Percentiles rank a stretch among this genome's conserved stretches.
Evolutionary conservation across 2,888 invertebrate species (phyloP).

Genomic region (Aleiodes leptofemur): DNA sequence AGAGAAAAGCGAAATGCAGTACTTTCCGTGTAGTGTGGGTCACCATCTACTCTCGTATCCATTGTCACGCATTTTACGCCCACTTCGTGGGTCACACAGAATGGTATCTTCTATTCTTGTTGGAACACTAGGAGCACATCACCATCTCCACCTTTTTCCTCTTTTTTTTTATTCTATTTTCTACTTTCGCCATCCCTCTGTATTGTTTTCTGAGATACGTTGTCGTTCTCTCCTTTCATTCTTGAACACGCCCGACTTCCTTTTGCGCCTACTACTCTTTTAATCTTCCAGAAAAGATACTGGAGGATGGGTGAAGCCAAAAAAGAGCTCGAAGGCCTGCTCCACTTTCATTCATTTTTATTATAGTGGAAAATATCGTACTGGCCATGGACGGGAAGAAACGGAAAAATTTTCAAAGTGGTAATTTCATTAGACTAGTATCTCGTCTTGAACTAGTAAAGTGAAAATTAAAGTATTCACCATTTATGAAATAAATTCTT

Average conservation of each 20-base stretch:
- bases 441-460: background rate
- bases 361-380: background rate
- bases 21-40: conserved; percentile 32
- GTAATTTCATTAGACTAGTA: too few species aligned
- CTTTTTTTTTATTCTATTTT: conserved; percentile 34
- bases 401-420: background rate
- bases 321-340: conserved; percentile 27
- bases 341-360: conserved; percentile 10
- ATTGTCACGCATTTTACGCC: conserved; percentile 54
- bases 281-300: conserved; percentile 40
- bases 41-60: conserved; percentile 38
- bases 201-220: conserved; percentile 18
- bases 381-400: background rate
- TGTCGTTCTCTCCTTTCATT: conserved; percentile 35
- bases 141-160: conserved; percentile 13
- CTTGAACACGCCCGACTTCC: conserved; percentile 50
- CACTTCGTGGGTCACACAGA: conserved; percentile 46
- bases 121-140: conserved; percentile 2
- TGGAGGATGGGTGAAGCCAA: conserved; percentile 13
- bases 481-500: background rate
- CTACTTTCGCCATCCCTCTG: conserved; percentile 11
- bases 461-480: background rate
- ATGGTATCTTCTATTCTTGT: conserved; percentile 43
- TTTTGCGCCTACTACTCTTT: conserved; percentile 41
- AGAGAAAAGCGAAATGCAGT: conserved; percentile 32